Evolutionary conservation across 2,113 vertebrate genomes (phyloP).

Genomic region (Poicephalus meyeri): DNA sequence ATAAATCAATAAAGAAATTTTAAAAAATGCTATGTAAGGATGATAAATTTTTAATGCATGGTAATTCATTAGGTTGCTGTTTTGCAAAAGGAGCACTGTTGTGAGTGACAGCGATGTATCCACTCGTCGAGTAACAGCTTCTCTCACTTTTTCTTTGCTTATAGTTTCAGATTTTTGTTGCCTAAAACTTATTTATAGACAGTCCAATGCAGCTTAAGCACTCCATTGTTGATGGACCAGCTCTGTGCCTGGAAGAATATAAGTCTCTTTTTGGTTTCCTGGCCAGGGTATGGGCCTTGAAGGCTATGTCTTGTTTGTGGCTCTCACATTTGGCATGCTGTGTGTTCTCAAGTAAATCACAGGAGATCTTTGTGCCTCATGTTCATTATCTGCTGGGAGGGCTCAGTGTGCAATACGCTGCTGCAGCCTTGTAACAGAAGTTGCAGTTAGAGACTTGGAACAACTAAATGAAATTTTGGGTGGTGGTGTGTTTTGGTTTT

Average conservation of each 20-base stretch:
- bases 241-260: background rate
- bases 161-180: background rate
- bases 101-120: background rate
- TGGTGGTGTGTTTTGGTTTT: accelerated
- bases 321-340: background rate
- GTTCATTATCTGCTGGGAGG: background rate
- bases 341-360: background rate
- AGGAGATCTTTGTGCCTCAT: background rate
- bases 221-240: background rate
- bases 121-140: background rate
- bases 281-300: background rate
- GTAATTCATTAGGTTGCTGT: background rate
- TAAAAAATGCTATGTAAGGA: background rate
- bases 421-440: background rate
- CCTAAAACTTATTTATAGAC: background rate
- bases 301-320: background rate
- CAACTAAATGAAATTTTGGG: background rate
- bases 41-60: background rate
- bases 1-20: background rate
- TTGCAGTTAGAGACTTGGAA: background rate
- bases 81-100: background rate
- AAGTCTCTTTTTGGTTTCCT: background rate
- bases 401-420: background rate
- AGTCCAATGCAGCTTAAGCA: background rate
- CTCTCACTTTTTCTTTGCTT: background rate